phyloP scores from a whole-genome alignment of 2,797 vertebrate species.

The Smutsia temminckii region DNA sequence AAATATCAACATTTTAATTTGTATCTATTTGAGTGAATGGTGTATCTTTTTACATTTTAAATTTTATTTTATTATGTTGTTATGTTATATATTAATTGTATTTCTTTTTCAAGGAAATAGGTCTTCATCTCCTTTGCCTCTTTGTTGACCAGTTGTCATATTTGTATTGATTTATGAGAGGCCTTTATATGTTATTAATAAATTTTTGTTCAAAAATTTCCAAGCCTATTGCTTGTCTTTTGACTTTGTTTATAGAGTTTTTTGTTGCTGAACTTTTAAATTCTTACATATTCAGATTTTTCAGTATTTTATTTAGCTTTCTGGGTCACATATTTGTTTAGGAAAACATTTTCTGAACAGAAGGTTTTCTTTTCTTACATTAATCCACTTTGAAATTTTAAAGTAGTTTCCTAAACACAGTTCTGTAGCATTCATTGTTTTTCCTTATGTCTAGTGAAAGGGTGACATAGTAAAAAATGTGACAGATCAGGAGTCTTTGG shows the following conservation, averaged over 20 bases:
- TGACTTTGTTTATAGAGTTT: background rate
- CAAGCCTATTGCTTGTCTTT: background rate
- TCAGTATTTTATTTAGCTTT: background rate
- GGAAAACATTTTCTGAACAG: background rate
- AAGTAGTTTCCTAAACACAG: background rate
- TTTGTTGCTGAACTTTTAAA: background rate
- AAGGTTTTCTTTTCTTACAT: background rate
- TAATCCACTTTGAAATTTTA: background rate
- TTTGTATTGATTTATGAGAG: background rate
- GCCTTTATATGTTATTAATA: background rate
- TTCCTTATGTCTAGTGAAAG: background rate
- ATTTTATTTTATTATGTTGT: background rate
- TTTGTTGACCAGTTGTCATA: background rate
- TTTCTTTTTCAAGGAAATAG: background rate
- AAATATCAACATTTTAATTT: background rate
- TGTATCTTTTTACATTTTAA: background rate
- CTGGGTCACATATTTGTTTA: background rate
- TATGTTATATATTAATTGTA: background rate
- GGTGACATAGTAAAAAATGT: background rate
- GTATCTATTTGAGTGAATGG: background rate
- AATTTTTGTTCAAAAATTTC: background rate
- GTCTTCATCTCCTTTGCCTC: background rate
- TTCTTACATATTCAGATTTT: background rate
- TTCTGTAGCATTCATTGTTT: background rate
- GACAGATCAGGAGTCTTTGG: background rate